Conservation (phyloP, 2,113 vertebrate species). For the Onychostruthus taczanowskii region DNA sequence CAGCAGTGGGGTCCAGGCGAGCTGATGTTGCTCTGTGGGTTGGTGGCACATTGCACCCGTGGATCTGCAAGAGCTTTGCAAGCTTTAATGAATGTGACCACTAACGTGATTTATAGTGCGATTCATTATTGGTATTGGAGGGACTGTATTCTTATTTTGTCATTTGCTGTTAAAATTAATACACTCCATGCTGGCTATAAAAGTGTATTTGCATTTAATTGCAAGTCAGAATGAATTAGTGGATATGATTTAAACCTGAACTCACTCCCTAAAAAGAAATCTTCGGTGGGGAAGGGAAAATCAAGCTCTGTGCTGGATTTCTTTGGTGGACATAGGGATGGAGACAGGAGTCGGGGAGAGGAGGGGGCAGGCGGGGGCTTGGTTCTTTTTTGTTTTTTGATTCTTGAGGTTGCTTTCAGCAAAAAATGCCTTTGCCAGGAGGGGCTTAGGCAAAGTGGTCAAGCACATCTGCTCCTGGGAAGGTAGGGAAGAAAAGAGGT, state of each 20-base stretch:
- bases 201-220: slow-evolving; percentile 79
- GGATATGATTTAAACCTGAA: slow-evolving; percentile 73
- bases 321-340: not conserved
- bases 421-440: slow-evolving; percentile 74
- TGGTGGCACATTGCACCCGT: rapidly evolving
- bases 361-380: not conserved
- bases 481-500: slow-evolving; percentile 82
- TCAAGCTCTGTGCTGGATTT: slow-evolving; percentile 16
- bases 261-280: slow-evolving; percentile 60
- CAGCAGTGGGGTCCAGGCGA: rapidly evolving
- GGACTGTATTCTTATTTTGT: slow-evolving; percentile 77
- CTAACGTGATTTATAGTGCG: slow-evolving; percentile 74
- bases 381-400: not conserved
- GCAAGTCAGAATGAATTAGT: slow-evolving; percentile 78
- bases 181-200: slow-evolving; percentile 77
- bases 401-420: slow-evolving; percentile 52
- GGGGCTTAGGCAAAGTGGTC: slow-evolving; percentile 81
- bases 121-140: slow-evolving; percentile 78
- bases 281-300: slow-evolving; percentile 42
- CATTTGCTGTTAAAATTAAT: slow-evolving; percentile 81
- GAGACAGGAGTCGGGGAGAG: not conserved
- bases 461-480: slow-evolving; percentile 83
- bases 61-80: not conserved
- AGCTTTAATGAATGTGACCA: slow-evolving; percentile 51
- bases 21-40: not conserved